Evolutionary conservation across 2,888 invertebrate species (phyloP).

Genomic region (Apodemia zela): DNA sequence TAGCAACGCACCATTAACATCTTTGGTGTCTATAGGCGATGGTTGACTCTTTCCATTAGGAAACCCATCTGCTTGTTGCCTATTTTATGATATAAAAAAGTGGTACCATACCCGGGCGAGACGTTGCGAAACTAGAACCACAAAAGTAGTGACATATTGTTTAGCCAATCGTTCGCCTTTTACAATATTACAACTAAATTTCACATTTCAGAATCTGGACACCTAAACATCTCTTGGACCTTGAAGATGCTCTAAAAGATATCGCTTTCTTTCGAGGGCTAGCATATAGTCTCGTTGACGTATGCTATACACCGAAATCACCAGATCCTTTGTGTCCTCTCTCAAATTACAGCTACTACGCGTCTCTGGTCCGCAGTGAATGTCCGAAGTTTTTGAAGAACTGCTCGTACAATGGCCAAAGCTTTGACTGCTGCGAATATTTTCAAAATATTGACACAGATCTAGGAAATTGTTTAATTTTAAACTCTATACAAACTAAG

Average conservation of each 20-base stretch:
- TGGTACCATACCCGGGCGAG: too few species aligned
- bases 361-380: conserved; percentile 71
- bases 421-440: conserved; percentile 82
- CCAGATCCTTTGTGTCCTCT: conserved; percentile 78
- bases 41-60: too few species aligned
- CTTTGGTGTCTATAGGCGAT: too few species aligned
- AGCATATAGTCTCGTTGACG: conserved; percentile 82
- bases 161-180: too few species aligned
- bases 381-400: conserved; percentile 71
- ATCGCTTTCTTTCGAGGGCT: conserved; percentile 84
- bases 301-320: conserved; percentile 73
- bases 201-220: conserved; percentile 81
- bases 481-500: conserved; percentile 82
- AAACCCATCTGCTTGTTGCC: too few species aligned
- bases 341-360: conserved; percentile 81
- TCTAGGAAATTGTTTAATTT: conserved; percentile 79
- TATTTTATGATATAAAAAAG: too few species aligned
- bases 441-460: conserved; percentile 82
- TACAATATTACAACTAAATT: not conserved
- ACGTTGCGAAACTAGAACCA: too few species aligned
- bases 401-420: conserved; percentile 74
- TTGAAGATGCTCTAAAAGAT: conserved; percentile 86
- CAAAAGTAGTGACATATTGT: too few species aligned
- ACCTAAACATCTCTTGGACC: conserved; percentile 82
- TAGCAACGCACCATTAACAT: too few species aligned